These are phyloP conservation scores for Darevskia nairensis DNA, from an alignment of 2,797 vertebrate genomes.

Conservation along the genomic window DNA sequence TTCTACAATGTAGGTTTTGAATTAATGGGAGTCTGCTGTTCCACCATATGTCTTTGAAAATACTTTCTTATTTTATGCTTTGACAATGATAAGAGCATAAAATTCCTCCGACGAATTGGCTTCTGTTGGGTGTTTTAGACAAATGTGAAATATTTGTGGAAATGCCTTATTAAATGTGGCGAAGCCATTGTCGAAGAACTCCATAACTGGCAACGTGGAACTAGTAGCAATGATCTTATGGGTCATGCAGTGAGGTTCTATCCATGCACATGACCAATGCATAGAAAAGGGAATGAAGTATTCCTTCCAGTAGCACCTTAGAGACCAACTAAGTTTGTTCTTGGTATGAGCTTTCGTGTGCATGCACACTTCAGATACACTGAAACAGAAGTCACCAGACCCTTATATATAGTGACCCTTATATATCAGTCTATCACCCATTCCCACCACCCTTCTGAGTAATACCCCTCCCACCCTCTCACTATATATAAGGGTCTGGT, in stretches of 20 bases:
- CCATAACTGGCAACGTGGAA: neutral
- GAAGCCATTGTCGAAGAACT: neutral
- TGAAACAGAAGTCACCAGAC: no score
- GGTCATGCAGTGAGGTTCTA: neutral
- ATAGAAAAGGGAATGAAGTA: no score
- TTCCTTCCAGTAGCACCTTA: no score
- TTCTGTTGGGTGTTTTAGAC: neutral
- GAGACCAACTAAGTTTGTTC: no score
- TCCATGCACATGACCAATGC: neutral
- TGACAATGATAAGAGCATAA: neutral
- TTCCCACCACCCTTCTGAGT: no score
- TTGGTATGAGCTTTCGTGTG: no score
- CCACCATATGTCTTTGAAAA: conserved; percentile 1
- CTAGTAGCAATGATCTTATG: neutral
- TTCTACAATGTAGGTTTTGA: neutral
- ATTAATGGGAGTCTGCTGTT: neutral
- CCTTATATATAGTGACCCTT: no score
- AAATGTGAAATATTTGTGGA: neutral
- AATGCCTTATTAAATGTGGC: neutral
- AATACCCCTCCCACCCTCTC: no score
- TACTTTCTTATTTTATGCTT: neutral
- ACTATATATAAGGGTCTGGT: no score
- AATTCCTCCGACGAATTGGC: conserved; percentile 30
- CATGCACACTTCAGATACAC: no score
- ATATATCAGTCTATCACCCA: no score